Conservation (phyloP, 2,888 invertebrate genomes). For the Seira musarum region DNA sequence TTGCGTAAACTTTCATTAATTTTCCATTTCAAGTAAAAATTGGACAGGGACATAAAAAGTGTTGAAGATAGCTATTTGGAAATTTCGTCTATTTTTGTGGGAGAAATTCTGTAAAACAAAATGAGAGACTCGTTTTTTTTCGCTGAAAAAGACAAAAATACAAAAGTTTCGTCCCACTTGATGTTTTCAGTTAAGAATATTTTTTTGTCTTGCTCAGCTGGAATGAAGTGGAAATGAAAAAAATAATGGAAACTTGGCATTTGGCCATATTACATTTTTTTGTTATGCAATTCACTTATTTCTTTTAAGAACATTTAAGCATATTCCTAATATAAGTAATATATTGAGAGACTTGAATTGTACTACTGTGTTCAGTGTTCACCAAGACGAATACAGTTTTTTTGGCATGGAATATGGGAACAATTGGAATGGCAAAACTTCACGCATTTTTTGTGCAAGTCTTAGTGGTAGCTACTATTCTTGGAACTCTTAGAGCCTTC, state of each 20-base stretch:
- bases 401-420: not conserved
- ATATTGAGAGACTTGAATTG: no score
- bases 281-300: constrained; percentile 21
- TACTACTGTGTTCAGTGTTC: no score
- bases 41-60: not conserved
- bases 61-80: not conserved
- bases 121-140: not conserved
- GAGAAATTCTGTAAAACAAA: not conserved
- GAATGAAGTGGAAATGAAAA: constrained; percentile 53
- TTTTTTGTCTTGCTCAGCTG: constrained; percentile 51
- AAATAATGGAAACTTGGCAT: constrained; percentile 54
- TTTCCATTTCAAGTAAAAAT: constrained; percentile 30
- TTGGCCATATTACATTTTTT: constrained; percentile 48
- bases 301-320: not conserved
- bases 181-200: constrained; percentile 50
- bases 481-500: no score
- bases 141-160: not conserved
- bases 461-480: no score
- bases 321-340: not conserved
- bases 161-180: constrained; percentile 36
- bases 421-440: not conserved
- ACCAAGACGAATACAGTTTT: not conserved
- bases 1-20: constrained; percentile 42
- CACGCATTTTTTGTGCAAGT: not conserved
- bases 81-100: not conserved